These are phyloP conservation scores for Polymixis flavicincta DNA, from an alignment of 2,888 invertebrate species.

Conservation along the genomic window DNA sequence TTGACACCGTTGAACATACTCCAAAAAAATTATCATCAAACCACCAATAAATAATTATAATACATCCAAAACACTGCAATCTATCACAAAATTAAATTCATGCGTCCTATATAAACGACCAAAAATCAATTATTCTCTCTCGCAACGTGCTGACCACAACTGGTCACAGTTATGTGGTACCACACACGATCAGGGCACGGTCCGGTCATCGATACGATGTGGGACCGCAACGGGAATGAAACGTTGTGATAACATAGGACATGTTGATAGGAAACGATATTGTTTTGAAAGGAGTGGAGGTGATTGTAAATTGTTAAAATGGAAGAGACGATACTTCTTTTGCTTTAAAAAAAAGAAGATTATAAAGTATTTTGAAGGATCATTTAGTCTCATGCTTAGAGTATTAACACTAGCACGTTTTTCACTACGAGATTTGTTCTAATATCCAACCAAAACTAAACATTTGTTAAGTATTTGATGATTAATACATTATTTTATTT, in stretches of 20 bases:
- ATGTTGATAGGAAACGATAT: neutral
- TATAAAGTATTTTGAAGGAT: neutral
- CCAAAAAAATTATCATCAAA: neutral
- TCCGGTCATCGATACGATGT: conserved; percentile 36
- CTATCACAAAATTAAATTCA: conserved; percentile 34
- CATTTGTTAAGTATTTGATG: no score
- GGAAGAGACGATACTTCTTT: neutral
- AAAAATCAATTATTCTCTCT: conserved; percentile 60
- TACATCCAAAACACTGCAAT: neutral
- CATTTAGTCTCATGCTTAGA: neutral
- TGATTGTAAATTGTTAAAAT: neutral
- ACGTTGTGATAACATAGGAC: conserved; percentile 36
- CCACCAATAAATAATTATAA: conserved; percentile 11
- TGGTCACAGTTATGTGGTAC: conserved; percentile 45
- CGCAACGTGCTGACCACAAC: conserved; percentile 43
- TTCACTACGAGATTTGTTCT: no score
- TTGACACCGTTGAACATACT: neutral
- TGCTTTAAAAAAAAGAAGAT: no score
- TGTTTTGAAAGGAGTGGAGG: conserved; percentile 1
- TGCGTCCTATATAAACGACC: conserved; percentile 11
- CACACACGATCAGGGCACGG: conserved; percentile 37
- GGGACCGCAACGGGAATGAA: conserved; percentile 49
- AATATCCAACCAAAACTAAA: neutral
- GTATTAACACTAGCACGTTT: neutral
- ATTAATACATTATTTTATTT: no score